phyloP scores from a whole-genome alignment of 1,140 invertebrate species.

The Leptopilina clavipes region DNA sequence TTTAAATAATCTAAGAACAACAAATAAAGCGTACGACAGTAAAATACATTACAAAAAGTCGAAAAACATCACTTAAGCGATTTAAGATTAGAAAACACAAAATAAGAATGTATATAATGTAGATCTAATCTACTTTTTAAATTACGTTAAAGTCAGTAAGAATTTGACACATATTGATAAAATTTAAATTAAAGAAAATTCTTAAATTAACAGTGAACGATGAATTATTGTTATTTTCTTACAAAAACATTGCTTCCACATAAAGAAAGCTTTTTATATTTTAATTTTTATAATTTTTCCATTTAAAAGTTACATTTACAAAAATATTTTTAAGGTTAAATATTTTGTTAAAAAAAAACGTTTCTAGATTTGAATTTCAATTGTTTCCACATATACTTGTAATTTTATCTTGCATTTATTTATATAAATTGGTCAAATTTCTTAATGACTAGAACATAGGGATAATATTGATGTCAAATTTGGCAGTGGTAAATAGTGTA shows the following conservation, averaged over 20 bases:
- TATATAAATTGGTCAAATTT: background rate
- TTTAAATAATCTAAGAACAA: constrained; percentile 14
- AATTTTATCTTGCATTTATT: no score
- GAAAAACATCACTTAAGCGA: constrained; percentile 11
- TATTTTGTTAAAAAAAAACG: no score
- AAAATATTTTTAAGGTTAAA: background rate
- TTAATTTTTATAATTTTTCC: no score
- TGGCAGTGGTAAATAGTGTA: background rate
- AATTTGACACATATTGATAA: background rate
- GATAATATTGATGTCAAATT: background rate
- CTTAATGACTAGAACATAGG: background rate
- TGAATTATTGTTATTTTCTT: background rate
- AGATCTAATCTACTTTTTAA: constrained; percentile 15
- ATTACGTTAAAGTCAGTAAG: background rate
- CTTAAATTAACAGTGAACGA: background rate
- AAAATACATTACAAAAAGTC: background rate
- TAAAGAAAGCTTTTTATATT: no score
- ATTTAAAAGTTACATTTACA: no score
- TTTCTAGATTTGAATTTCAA: no score
- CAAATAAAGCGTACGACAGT: background rate
- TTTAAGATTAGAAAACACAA: background rate
- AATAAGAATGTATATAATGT: constrained; percentile 17
- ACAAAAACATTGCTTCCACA: no score
- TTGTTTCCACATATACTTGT: no score
- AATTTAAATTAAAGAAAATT: background rate